phyloP scores from a whole-genome alignment of 2,888 invertebrate genomes.

The Entomobrya multifasciata region DNA sequence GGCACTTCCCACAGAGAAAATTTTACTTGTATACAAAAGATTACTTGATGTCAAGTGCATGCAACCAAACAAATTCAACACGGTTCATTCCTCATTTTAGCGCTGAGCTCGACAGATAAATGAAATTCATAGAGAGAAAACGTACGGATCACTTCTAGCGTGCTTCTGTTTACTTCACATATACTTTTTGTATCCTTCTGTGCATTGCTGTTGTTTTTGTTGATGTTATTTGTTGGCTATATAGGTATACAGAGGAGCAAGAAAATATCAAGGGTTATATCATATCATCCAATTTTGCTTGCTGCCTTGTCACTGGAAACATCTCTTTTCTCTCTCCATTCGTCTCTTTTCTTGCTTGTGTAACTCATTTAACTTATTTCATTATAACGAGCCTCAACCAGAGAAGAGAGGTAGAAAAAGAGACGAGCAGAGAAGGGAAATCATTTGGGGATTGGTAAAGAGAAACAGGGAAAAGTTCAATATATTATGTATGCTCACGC shows the following conservation, averaged over 20 bases:
- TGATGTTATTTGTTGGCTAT: background rate
- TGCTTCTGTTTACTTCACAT: background rate
- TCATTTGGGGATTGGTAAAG: slow-evolving; percentile 27
- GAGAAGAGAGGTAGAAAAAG: background rate
- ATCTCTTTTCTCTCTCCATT: slow-evolving; percentile 10
- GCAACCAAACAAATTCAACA: slow-evolving; percentile 51
- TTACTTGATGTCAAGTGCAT: slow-evolving; percentile 68
- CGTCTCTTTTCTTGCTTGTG: too few relatives aligned
- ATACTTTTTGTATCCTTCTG: background rate
- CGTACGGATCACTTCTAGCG: slow-evolving; percentile 36
- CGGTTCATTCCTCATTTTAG: slow-evolving; percentile 48
- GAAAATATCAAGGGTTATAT: background rate
- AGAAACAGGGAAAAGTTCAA: slow-evolving; percentile 29
- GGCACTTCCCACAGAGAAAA: slow-evolving; percentile 61
- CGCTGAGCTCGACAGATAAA: slow-evolving; percentile 52
- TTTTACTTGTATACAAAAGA: slow-evolving; percentile 39
- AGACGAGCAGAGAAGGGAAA: background rate
- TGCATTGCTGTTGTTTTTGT: background rate
- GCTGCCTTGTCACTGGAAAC: slow-evolving; percentile 30
- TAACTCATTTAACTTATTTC: slow-evolving; percentile 67
- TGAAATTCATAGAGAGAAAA: slow-evolving; percentile 45
- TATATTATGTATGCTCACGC: slow-evolving; percentile 56
- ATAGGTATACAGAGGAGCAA: slow-evolving; percentile 3
- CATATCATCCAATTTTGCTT: too few relatives aligned
- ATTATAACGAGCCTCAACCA: slow-evolving; percentile 57